Percentiles rank a stretch among this genome's conserved stretches.
Evolutionary conservation across 2,113 vertebrate species (phyloP).

Genomic region (Neogobius melanostomus): DNA sequence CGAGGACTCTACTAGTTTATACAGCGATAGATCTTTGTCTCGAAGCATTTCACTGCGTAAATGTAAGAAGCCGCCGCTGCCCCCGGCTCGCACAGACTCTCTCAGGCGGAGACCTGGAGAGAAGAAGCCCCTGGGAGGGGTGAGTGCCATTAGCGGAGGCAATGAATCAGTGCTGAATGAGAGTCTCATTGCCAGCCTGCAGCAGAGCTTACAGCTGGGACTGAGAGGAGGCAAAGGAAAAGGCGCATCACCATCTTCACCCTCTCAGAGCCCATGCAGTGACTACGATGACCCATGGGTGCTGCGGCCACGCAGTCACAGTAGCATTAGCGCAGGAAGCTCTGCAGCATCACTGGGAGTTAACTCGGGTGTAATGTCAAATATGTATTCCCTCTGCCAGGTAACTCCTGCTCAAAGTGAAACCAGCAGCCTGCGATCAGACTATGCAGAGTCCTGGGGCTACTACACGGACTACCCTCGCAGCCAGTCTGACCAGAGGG

Average conservation of each 20-base stretch:
- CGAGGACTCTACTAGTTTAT: constrained; percentile 70
- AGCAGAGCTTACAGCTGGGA: constrained; percentile 89
- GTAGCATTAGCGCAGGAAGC: constrained; percentile 85
- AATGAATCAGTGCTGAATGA: constrained; percentile 81
- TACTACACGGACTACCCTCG: constrained; percentile 85
- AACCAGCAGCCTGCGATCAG: constrained; percentile 91
- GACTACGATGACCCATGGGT: constrained; percentile 95
- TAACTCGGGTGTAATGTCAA: constrained; percentile 65
- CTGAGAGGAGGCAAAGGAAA: constrained; percentile 76
- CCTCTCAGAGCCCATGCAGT: constrained; percentile 92
- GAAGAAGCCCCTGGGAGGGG: constrained; percentile 75
- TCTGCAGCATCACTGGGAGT: constrained; percentile 82
- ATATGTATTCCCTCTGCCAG: constrained; percentile 85
- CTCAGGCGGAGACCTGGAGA: constrained; percentile 82
- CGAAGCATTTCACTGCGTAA: constrained; percentile 94
- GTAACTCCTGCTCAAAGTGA: constrained; percentile 92
- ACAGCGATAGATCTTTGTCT: constrained; percentile 82
- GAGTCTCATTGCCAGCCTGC: constrained; percentile 88
- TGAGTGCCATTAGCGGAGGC: constrained; percentile 36
- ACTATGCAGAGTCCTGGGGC: constrained; percentile 92
- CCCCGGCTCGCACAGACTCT: constrained; percentile 92
- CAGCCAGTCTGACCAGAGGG: constrained; percentile 71
- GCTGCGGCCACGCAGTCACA: constrained; percentile 89
- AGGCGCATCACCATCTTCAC: constrained; percentile 83
- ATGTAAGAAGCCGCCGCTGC: constrained; percentile 89